Evolutionary conservation across 1,140 invertebrate genomes (phyloP).

Genomic region (Psilanteris sp.): DNA sequence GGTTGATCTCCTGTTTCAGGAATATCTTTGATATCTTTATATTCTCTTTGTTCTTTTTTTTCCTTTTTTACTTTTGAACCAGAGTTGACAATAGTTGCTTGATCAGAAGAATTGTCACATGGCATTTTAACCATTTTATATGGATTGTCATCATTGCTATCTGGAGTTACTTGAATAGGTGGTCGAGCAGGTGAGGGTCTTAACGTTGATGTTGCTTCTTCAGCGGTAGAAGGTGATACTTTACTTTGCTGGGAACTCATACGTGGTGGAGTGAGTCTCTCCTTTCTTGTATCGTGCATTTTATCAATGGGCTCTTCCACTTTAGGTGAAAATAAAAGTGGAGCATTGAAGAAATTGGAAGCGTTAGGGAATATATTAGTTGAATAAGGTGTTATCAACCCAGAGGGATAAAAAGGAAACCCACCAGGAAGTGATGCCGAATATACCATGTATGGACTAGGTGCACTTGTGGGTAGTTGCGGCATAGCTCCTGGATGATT

Average conservation of each 20-base stretch:
- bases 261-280: slow-evolving; percentile 78
- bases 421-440: slow-evolving; percentile 72
- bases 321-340: slow-evolving; percentile 81
- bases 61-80: slow-evolving; percentile 16
- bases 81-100: slow-evolving; percentile 4
- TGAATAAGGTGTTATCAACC: slow-evolving; percentile 77
- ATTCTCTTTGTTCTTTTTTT: slow-evolving; percentile 12
- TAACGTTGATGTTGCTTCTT: slow-evolving; percentile 83
- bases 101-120: slow-evolving; percentile 48
- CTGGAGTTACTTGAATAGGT: slow-evolving; percentile 65
- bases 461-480: slow-evolving; percentile 78
- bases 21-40: neutral
- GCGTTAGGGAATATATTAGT: slow-evolving; percentile 81
- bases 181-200: slow-evolving; percentile 84
- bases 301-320: slow-evolving; percentile 71
- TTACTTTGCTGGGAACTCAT: slow-evolving; percentile 73
- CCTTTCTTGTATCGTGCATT: slow-evolving; percentile 71
- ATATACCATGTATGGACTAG: slow-evolving; percentile 86
- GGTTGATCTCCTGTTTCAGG: slow-evolving; percentile 83
- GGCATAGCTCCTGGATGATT: slow-evolving; percentile 76
- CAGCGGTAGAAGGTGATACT: slow-evolving; percentile 83
- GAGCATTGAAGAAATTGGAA: slow-evolving; percentile 82
- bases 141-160: slow-evolving; percentile 50
- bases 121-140: slow-evolving; percentile 19
- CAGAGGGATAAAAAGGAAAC: slow-evolving; percentile 80